A percentile compares a stretch with the other conserved stretches of the same genome.
These are phyloP conservation scores for Cynodonichthys magdalenae DNA, from an alignment of 2,797 vertebrate genomes.

Conservation along the genomic window DNA sequence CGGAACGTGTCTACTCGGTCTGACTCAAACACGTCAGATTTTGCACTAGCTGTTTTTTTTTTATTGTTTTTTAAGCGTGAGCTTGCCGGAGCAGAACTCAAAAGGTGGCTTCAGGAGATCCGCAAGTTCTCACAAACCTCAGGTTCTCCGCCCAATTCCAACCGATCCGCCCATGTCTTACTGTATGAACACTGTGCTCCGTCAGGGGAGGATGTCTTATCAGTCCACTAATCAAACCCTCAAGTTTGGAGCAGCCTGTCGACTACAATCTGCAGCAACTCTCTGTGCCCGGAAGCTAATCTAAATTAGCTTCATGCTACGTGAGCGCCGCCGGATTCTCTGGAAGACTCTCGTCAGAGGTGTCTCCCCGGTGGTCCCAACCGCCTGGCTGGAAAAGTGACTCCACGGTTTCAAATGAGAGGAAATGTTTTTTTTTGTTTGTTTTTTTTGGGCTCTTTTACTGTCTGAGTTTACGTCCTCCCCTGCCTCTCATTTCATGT, in stretches of 20 bases:
- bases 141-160: slow-evolving; percentile 70
- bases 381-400: slow-evolving; percentile 14
- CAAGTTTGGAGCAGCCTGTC: slow-evolving; percentile 23
- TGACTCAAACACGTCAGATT: slow-evolving; percentile 55
- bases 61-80: slow-evolving; percentile 34
- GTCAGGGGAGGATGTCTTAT: slow-evolving; percentile 16
- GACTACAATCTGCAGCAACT: slow-evolving; percentile 43
- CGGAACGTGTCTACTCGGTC: slow-evolving; percentile 41
- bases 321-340: slow-evolving; percentile 25
- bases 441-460: too few species aligned
- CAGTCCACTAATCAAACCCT: slow-evolving; percentile 29
- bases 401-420: background rate
- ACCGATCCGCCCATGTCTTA: slow-evolving; percentile 65
- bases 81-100: slow-evolving; percentile 48
- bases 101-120: slow-evolving; percentile 46
- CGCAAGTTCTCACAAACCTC: slow-evolving; percentile 69
- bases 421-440: slow-evolving; percentile 10
- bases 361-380: slow-evolving; percentile 3
- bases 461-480: slow-evolving; percentile 15
- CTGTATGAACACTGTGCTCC: slow-evolving; percentile 69
- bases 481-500: slow-evolving; percentile 39
- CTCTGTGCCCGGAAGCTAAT: slow-evolving; percentile 26
- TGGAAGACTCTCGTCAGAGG: slow-evolving; percentile 17
- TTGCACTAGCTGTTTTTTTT: slow-evolving; percentile 66
- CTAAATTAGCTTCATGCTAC: slow-evolving; percentile 48